Conservation (phyloP, 1,140 invertebrate genomes). For the Drosophila sp. region DNA sequence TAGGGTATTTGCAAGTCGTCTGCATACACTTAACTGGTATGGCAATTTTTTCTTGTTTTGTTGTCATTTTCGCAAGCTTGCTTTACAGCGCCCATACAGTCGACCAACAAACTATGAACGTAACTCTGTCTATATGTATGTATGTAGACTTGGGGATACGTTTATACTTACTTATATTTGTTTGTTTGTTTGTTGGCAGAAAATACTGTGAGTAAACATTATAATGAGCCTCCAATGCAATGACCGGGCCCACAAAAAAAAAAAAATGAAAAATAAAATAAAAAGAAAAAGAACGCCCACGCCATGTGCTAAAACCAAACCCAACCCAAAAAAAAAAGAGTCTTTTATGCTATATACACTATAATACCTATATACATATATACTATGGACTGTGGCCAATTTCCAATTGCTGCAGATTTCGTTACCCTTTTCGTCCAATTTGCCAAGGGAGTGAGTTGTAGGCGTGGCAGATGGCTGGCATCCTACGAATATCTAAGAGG, state of each 20-base stretch:
- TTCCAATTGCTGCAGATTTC: constrained; percentile 65
- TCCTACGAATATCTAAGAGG: constrained; percentile 34
- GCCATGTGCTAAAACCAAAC: constrained; percentile 48
- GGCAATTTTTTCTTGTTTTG: constrained; percentile 30
- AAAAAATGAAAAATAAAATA: constrained; percentile 13
- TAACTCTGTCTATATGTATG: not conserved
- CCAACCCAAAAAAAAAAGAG: constrained; percentile 45
- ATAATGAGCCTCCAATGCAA: constrained; percentile 56
- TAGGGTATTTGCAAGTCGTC: not conserved
- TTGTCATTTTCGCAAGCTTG: constrained; percentile 68
- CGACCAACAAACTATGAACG: constrained; percentile 11
- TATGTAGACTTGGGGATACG: not conserved
- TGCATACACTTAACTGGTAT: not conserved
- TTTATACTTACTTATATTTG: constrained; percentile 4
- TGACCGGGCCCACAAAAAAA: constrained; percentile 61
- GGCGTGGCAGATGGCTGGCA: constrained; percentile 34
- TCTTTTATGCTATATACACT: not conserved
- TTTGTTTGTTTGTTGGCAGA: constrained; percentile 24
- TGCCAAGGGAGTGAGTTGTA: constrained; percentile 37
- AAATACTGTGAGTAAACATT: constrained; percentile 46
- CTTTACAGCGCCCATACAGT: constrained; percentile 39
- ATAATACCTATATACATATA: not conserved
- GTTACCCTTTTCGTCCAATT: constrained; percentile 75
- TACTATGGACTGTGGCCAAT: constrained; percentile 58
- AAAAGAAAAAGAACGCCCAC: constrained; percentile 58